Evolutionary conservation across 1,140 invertebrate genomes (phyloP), one percentile per base, ranked within the genome.

Genomic region (Achroia grisella): DNA sequence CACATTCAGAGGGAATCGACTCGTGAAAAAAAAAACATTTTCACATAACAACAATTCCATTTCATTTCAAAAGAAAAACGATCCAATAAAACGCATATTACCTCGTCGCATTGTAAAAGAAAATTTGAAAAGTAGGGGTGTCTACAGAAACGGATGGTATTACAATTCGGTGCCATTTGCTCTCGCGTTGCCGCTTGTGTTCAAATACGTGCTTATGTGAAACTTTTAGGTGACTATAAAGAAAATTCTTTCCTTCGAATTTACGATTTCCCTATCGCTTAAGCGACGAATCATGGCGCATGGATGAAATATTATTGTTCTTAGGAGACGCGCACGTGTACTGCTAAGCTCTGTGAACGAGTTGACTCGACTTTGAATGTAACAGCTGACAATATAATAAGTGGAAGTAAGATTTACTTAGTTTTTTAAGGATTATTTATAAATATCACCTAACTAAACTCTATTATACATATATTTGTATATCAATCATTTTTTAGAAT

Each of bases 261-360:
- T 76, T 69, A 70, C 63, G 69, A 79, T 72, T 77, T 74, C 59
- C 56, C 63, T 74, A 72, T 73, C 60, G 64, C 60, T 71, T 63
- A 71, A 72, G 64, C 55, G 62, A 56, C 62, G 52, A 75, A 72
- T 72, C 61, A 72, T 72, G 58, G 59, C 71, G 58, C 45, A 50
- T 44, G 62, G 59, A 66, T 66, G 64, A 71, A 66, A 68, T 74
- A 74, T 74, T 62, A 64, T 71, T 57, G 62, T 58, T 54, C 57
- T 55, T 50, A 56, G 43, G 52, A 52, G 54, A 44, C 37, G 39
- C 58, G 54, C 63, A 64, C 65, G 65, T 71, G 61, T 60, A 57
- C 45, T 43, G 46, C 28, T 28, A 29, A 50, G 53, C 55, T 56
- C 44, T n/a, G 13, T 14, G 12, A 37, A 15, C 17, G 35, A 37